Conservation (phyloP, 2,888 invertebrate species). For the Eretmocerus hayati region DNA sequence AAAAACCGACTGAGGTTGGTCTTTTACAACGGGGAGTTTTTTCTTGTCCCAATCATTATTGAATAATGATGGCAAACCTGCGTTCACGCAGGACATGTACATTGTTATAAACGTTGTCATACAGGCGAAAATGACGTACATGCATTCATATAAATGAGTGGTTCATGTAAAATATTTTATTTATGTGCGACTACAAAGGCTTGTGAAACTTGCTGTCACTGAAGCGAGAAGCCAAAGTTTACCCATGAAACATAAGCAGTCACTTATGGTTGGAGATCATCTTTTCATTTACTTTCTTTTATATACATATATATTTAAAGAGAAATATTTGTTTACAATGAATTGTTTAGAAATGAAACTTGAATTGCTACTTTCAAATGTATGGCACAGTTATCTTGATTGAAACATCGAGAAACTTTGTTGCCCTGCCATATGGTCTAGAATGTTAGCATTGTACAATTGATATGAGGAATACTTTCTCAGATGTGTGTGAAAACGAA, state of each 20-base stretch:
- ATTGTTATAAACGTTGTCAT: slow-evolving; percentile 32
- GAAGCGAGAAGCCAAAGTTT: slow-evolving; percentile 46
- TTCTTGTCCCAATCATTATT: slow-evolving; percentile 29
- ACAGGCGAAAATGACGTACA: slow-evolving; percentile 35
- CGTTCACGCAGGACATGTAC: slow-evolving; percentile 34
- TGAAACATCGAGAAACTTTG: slow-evolving; percentile 9
- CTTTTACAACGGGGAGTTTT: slow-evolving; percentile 30
- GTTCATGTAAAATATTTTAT: slow-evolving; percentile 47
- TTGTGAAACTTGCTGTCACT: slow-evolving; percentile 45
- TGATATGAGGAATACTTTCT: slow-evolving; percentile 6
- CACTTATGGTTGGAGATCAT: slow-evolving; percentile 12
- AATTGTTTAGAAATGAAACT: slow-evolving; percentile 13
- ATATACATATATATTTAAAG: slow-evolving; percentile 16
- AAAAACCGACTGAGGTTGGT: slow-evolving; percentile 73
- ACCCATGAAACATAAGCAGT: slow-evolving; percentile 23
- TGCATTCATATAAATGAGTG: slow-evolving; percentile 44
- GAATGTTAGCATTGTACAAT: slow-evolving; percentile 13
- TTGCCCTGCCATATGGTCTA: slow-evolving; percentile 19
- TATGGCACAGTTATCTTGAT: slow-evolving; percentile 15
- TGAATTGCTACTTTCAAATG: slow-evolving; percentile 6
- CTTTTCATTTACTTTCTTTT: slow-evolving; percentile 16
- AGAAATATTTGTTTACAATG: slow-evolving; percentile 10
- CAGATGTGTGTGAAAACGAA: too few relatives aligned
- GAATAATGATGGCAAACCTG: slow-evolving; percentile 27
- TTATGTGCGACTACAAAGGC: slow-evolving; percentile 44